Conservation (phyloP, 2,888 invertebrate genomes). For the Petrolisthes manimaculis region DNA sequence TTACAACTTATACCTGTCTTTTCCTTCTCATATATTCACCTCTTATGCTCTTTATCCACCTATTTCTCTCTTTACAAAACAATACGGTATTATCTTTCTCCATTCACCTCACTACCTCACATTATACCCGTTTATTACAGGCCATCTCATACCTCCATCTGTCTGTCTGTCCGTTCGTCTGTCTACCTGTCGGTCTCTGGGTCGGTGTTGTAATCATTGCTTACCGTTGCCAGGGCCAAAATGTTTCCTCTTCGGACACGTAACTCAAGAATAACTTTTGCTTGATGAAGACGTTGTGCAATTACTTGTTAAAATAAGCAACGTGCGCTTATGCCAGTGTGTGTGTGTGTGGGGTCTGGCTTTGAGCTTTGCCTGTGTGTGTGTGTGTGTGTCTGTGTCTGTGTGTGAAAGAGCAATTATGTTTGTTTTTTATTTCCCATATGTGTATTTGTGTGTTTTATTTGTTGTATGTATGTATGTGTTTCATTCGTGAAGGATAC, state of each 20-base stretch:
- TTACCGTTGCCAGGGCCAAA: background rate
- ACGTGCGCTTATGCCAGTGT: background rate
- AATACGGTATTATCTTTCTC: too few relatives aligned
- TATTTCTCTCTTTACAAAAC: too few relatives aligned
- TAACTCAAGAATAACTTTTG: background rate
- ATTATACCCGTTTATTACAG: too few relatives aligned
- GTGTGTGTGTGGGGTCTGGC: background rate
- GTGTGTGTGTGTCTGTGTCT: constrained; percentile 2
- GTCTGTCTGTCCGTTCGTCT: too few relatives aligned
- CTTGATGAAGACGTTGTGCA: background rate
- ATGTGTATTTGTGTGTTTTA: background rate
- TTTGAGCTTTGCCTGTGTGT: background rate
- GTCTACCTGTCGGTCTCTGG: too few relatives aligned
- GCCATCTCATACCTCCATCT: too few relatives aligned
- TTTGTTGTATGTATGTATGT: background rate
- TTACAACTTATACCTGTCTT: too few relatives aligned
- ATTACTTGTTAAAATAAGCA: background rate
- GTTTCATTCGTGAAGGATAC: background rate
- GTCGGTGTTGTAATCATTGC: background rate
- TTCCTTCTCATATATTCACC: too few relatives aligned
- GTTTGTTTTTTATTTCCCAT: background rate
- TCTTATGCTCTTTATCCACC: too few relatives aligned
- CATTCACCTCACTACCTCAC: too few relatives aligned
- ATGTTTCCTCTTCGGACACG: background rate
- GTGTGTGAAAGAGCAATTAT: background rate